These are phyloP conservation scores for Myotis planiceps DNA, from an alignment of 2,797 vertebrate genomes.

Conservation along the genomic window DNA sequence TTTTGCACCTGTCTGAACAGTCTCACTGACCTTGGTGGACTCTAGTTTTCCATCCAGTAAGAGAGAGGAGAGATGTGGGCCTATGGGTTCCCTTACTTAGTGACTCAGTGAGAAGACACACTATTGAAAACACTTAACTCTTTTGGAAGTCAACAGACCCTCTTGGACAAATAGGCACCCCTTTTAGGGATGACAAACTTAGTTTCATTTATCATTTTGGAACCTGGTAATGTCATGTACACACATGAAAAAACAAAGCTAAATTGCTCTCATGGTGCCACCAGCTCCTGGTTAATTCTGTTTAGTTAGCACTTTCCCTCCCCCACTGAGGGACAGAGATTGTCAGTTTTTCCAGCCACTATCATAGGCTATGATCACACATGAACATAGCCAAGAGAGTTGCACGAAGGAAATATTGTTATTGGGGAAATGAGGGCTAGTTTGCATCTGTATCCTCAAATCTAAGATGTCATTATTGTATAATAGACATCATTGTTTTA, in stretches of 20 bases:
- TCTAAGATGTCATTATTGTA: not conserved
- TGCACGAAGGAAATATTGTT: not conserved
- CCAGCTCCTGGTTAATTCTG: not conserved
- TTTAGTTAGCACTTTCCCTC: not conserved
- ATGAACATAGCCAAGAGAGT: not conserved
- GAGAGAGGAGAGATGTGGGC: not conserved
- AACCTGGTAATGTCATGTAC: not conserved
- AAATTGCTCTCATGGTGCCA: not conserved
- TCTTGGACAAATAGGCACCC: not conserved
- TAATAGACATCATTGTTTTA: not conserved
- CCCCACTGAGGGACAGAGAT: accelerated
- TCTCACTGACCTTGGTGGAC: not conserved
- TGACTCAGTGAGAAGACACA: not conserved
- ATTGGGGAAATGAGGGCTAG: not conserved
- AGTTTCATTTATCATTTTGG: not conserved
- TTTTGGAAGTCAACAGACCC: not conserved
- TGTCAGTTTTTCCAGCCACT: not conserved
- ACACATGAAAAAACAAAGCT: not conserved
- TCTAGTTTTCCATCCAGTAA: not conserved
- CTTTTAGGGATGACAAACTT: not conserved
- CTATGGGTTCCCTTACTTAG: not conserved
- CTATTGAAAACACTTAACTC: not conserved
- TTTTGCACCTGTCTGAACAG: not conserved
- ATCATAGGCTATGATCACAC: accelerated
- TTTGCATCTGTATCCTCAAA: not conserved